Base-by-base conservation (phyloP, 2,888 invertebrate genomes). In the Orchesellides sinensis region DNA sequence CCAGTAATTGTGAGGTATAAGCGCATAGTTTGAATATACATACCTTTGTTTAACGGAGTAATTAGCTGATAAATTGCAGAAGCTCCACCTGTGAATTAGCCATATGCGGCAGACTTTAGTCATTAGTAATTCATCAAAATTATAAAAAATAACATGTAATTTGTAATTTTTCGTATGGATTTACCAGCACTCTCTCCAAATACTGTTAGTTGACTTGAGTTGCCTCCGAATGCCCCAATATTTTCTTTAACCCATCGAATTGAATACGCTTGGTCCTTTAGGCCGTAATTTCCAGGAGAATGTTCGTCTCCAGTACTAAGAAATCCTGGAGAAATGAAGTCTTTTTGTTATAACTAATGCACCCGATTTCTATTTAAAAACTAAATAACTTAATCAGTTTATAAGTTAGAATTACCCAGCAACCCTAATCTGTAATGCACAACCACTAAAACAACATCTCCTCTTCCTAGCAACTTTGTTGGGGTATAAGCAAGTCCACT, bases 31-130 rank as follows among this genome's bases (percentile, higher is more conserved):
- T 27, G 56, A 5, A 8, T 1, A 14, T 25, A 14, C 2, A 29
- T 35, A 59, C 68, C 79, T 35, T 79, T 79, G 56, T 65, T 79
- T 14, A 79, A 10, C 5, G 79, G 79, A 21, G 54, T 72, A 14
- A 79, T 52, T 6, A 65, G 8, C 32, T 79, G 79, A 35, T 23
- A 72, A 6, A 72, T 27, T 27, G 27, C 65, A 2, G 79, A 70
- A 12, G 79, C 63, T 5, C 27, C 79, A 21, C 79, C 77, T 77
- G 25, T 2, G 25, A 40, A 32, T 32, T 35, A 4, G 17, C 23
- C 5, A 49, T 12, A 2, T 1, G 8, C 19, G 21, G 10, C 29
- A 3, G 6, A 19, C 14, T 1, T 19, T 10, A 10, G 40, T 35
- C 40, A 35, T 10, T 35, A 35, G n/a, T n/a, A n/a, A n/a, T n/a